These are phyloP conservation scores for Manis pentadactyla DNA, from an alignment of 2,797 vertebrate genomes.

Conservation along the genomic window DNA sequence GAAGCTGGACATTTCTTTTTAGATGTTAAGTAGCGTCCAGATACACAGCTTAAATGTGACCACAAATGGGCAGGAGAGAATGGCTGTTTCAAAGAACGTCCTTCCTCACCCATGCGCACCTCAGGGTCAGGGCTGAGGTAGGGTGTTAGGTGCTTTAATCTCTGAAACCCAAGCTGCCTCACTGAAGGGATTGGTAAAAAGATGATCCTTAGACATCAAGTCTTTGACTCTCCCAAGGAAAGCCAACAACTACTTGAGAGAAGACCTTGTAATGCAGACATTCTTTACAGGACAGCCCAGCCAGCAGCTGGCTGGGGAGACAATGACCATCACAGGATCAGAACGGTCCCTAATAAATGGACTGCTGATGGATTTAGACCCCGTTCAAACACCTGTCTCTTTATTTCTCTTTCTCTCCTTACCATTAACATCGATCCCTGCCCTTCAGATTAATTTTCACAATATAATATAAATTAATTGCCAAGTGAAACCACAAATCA, in stretches of 20 bases:
- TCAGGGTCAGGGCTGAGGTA: not conserved
- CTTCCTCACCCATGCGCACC: rapidly evolving
- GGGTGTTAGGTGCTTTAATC: not conserved
- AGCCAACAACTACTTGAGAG: not conserved
- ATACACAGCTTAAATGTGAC: not conserved
- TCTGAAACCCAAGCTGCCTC: not conserved
- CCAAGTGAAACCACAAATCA: not conserved
- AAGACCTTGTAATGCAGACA: not conserved
- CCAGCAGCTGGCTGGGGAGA: not conserved
- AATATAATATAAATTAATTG: not conserved
- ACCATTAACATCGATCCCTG: not conserved
- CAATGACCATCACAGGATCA: not conserved
- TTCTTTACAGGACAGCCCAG: not conserved
- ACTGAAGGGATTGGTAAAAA: not conserved
- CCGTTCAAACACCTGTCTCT: not conserved
- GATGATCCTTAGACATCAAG: not conserved
- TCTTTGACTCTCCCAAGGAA: not conserved
- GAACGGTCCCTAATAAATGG: not conserved
- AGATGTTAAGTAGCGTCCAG: not conserved
- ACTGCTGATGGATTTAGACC: not conserved
- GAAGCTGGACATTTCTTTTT: not conserved
- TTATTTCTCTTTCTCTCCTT: not conserved
- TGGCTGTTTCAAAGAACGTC: rapidly evolving
- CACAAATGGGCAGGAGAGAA: rapidly evolving
- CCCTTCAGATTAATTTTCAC: not conserved